Percentiles rank a stretch among this genome's conserved stretches.
Conservation (phyloP, 92 coral and sea anemone genomes). For the Diadumene lineata region DNA sequence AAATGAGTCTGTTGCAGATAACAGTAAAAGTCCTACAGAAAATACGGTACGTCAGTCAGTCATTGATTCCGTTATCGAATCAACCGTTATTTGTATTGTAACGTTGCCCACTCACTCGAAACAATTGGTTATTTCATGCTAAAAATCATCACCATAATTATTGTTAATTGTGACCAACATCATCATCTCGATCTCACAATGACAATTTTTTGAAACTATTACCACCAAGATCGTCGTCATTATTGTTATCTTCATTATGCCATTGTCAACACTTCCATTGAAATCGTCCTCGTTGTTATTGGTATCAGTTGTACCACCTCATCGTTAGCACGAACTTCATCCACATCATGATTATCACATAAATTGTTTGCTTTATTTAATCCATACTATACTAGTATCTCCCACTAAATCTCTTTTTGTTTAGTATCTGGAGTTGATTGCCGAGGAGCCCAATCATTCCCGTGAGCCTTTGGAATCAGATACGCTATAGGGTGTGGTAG, state of each 20-base stretch:
- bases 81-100: too few species aligned
- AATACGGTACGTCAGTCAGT: slow-evolving; percentile 2
- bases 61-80: neutral
- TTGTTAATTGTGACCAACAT: neutral
- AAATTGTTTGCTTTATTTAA: too few species aligned
- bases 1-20: neutral
- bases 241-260: neutral
- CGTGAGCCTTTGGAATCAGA: neutral
- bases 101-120: too few species aligned
- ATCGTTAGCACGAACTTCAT: neutral
- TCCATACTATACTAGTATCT: too few species aligned
- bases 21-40: slow-evolving; percentile 7
- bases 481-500: neutral
- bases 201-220: too few species aligned
- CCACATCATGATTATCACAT: too few species aligned
- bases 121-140: too few species aligned
- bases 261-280: neutral
- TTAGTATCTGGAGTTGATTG: neutral
- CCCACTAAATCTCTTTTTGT: neutral
- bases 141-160: neutral
- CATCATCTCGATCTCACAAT: neutral
- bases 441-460: neutral
- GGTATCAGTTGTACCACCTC: neutral
- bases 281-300: neutral
- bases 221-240: neutral